Percentiles rank a stretch among this genome's conserved stretches.
Evolutionary conservation across 2,113 vertebrate species (phyloP).

Genomic region (Nanorana parkeri): DNA sequence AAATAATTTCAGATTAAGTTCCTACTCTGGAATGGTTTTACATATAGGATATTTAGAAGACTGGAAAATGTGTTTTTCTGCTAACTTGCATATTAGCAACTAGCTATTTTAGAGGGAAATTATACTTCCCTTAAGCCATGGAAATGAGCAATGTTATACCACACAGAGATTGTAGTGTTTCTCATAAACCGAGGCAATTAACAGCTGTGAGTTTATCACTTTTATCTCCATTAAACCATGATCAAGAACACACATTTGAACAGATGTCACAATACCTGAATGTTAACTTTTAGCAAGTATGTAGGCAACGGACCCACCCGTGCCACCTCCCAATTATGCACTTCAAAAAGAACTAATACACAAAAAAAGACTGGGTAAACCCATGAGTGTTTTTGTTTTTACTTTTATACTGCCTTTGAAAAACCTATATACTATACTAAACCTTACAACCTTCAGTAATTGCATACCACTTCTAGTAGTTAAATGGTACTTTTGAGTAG

Average conservation of each 20-base stretch:
- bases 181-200: slow-evolving; percentile 26
- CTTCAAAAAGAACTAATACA: too few species aligned
- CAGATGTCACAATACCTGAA: too few species aligned
- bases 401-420: too few species aligned
- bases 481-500: too few species aligned
- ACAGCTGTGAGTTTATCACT: slow-evolving; percentile 5
- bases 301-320: too few species aligned
- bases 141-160: slow-evolving; percentile 41
- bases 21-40: slow-evolving; percentile 49
- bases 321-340: too few species aligned
- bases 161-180: slow-evolving; percentile 46
- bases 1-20: slow-evolving; percentile 57
- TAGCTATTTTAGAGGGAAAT: slow-evolving; percentile 51
- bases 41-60: slow-evolving; percentile 56
- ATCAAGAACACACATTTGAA: neutral
- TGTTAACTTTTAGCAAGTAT: too few species aligned
- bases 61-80: slow-evolving; percentile 54
- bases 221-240: slow-evolving; percentile 45
- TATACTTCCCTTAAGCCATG: slow-evolving; percentile 51
- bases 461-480: too few species aligned
- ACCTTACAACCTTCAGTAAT: too few species aligned
- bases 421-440: too few species aligned
- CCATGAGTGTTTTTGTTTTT: too few species aligned
- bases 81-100: slow-evolving; percentile 57
- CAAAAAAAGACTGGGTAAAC: too few species aligned